Conservation (phyloP, 2,888 invertebrate genomes). For the Temnothorax ravouxi region DNA sequence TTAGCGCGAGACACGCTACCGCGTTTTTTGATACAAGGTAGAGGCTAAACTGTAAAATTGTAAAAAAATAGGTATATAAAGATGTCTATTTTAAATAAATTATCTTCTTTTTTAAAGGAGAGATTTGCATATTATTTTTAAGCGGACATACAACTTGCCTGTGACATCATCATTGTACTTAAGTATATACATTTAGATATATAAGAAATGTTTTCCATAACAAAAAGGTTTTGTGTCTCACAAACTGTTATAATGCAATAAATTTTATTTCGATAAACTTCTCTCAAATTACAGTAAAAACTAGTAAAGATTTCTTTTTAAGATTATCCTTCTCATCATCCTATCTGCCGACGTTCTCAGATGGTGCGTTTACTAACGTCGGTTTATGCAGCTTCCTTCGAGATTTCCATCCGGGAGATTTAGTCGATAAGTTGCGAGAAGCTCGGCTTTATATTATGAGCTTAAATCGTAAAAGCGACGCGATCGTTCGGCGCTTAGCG, state of each 20-base stretch:
- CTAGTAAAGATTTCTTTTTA: background rate
- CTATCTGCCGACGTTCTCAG: constrained; percentile 22
- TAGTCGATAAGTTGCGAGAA: constrained; percentile 55
- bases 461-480: constrained; percentile 56
- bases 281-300: background rate
- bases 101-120: background rate
- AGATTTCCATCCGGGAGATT: constrained; percentile 46
- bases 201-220: background rate
- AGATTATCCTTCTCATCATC: constrained; percentile 27
- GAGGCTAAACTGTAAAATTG: too few relatives aligned
- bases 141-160: background rate
- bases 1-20: background rate
- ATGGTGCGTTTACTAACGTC: constrained; percentile 39
- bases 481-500: constrained; percentile 49
- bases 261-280: background rate
- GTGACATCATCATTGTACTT: background rate
- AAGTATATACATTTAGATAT: background rate
- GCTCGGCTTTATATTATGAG: constrained; percentile 51
- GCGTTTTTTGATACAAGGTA: background rate
- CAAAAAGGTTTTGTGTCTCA: background rate
- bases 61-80: background rate
- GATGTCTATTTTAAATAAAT: background rate
- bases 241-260: background rate
- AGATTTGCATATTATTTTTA: background rate
- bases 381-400: constrained; percentile 41